These are phyloP conservation scores for Hylaeus volcanicus DNA, from an alignment of 1,140 invertebrate species.

Conservation along the genomic window DNA sequence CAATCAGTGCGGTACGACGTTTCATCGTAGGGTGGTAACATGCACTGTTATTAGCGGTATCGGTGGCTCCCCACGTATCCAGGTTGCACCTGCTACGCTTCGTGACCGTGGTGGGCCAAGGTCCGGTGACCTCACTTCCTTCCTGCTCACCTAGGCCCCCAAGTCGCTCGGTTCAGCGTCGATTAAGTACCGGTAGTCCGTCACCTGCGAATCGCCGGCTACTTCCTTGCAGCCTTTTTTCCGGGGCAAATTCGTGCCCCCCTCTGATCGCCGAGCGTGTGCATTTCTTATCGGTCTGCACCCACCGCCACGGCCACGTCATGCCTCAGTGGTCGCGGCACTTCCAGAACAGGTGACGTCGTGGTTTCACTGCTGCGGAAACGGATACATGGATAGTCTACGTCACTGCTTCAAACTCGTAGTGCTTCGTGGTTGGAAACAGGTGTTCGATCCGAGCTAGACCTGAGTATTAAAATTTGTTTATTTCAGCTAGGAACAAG, in stretches of 20 bases:
- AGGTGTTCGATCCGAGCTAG: neutral
- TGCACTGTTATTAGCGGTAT: conserved; percentile 49
- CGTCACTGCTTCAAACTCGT: conserved; percentile 22
- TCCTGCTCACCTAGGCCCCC: conserved; percentile 62
- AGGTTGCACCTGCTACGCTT: conserved; percentile 60
- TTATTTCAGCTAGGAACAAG: no score
- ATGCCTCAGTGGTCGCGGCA: conserved; percentile 51
- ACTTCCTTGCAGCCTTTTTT: conserved; percentile 57
- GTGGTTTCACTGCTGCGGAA: conserved; percentile 58
- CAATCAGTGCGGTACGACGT: conserved; percentile 10
- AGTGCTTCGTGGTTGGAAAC: conserved; percentile 14
- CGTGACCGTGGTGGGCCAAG: conserved; percentile 66
- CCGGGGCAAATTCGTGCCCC: conserved; percentile 27
- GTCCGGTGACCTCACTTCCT: conserved; percentile 73
- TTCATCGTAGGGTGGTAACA: neutral
- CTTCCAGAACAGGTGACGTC: conserved; percentile 60
- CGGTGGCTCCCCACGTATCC: conserved; percentile 43
- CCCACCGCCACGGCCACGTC: conserved; percentile 48
- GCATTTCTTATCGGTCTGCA: conserved; percentile 55
- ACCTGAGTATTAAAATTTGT: no score
- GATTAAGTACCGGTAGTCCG: conserved; percentile 57
- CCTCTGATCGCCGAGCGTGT: conserved; percentile 14
- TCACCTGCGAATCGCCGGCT: conserved; percentile 59
- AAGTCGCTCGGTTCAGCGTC: conserved; percentile 47
- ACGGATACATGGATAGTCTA: conserved; percentile 49